Evolutionary conservation across 92 coral and sea anemone genomes (phyloP), one percentile per base, ranked within the genome.

Genomic region (Montipora capitata): DNA sequence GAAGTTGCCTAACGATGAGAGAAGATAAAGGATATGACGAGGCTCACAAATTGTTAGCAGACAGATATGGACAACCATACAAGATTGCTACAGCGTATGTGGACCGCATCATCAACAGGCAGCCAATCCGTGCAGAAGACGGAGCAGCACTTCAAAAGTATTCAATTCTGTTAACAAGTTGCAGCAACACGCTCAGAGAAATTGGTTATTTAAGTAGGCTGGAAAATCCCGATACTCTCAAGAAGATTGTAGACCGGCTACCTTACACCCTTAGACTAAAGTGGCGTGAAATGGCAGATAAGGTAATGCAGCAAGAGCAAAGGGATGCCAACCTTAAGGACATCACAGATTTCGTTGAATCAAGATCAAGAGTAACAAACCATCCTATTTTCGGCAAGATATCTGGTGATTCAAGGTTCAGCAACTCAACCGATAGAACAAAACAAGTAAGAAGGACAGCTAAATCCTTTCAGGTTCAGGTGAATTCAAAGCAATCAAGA

Each of bases 311-410:
- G 20, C 61, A 88, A 45, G 92, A 89, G 12, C 17, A 62, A 7
- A 64, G 69, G 20, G 69, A 64, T 3, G 35, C 69, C 5, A 89
- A 45, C 52, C 40, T 89, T 1, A 61, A 56, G 15, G 89, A 89
- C 38, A 39, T 84, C 2, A 68, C 79, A 7, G 85, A 89, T 14
- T 89, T 83, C 69, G 90, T 89, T 5, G 73, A 16, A 65, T 89
- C 12, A 5, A 18, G 40, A 64, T 64, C 40, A 18, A 64, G 69
- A 89, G 93, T 71, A 40, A 78, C 79, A 48, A 89, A 66, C 62
- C 89, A 89, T 54, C 93, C 93, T 15, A 84, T 89, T 15, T 89
- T 83, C 39, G 93, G 93, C 68, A 84, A 77, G 44, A 10, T 78
- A 4, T 3, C 38, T 12, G 83, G 7, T 48, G 68, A 27, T 3